Base-by-base conservation (phyloP, 2,113 vertebrate genomes). In the Ibidorhyncha struthersii region DNA sequence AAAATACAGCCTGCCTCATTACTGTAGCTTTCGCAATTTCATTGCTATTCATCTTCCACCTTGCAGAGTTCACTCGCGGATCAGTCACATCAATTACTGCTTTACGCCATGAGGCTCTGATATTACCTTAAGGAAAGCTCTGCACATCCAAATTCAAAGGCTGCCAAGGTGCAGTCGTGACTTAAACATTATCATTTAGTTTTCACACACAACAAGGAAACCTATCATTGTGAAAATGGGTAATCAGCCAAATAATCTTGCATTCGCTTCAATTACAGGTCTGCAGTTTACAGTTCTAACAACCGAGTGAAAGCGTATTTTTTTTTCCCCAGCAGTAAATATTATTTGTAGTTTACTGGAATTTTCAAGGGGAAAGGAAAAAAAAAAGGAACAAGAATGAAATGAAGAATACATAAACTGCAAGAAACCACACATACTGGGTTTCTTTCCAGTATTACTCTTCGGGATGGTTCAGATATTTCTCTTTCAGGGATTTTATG, bases 171-270 rank as follows among this genome's bases (percentile, higher is more conserved):
- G 93, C 92, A 96, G 92, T 82, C 22, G n/a, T 84, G 88, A 89
- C 50, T 98, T 82, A 58, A 88, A 79, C 93, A 61, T 87, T 74
- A 89, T 81, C 69, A 85, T 82, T 91, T 32, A 4, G 41, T 65
- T 89, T 74, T 14, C 72, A 81, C 87, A 86, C 12, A 34, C 76
- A 88, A 72, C 50, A 69, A 45, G 85, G 84, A 94, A 93, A 96
- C 77, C 91, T 26, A 92, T 89, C 86, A 79, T 85, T 45, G 83
- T 49, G 83, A 45, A 94, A 96, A 97, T 27, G 92, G 72, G 85
- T 92, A 84, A 96, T 86, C 97, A 97, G 86, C 67, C 96, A 87
- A 85, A 91, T 86, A 79, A 97, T 93, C 63, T 40, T 41, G 49
- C n/a, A 12, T 61, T 61, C 59, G 8, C 59, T 77, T 71, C 91